A percentile compares a stretch with the other conserved stretches of the same genome.
Evolutionary conservation across 2,888 invertebrate genomes (phyloP).

Genomic region (Therioaphis trifolii): DNA sequence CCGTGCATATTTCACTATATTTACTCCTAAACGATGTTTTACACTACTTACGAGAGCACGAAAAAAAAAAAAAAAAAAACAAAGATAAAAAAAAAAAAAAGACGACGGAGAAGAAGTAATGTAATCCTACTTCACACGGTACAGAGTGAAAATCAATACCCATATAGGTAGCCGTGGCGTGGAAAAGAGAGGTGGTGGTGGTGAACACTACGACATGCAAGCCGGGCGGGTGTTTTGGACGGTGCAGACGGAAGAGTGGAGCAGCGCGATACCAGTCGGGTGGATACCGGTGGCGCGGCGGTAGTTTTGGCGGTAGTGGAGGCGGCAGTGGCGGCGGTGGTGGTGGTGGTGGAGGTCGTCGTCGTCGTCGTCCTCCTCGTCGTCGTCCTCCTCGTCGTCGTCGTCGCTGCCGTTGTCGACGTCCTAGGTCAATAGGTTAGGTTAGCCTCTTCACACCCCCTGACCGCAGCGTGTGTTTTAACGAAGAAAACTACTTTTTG

Average conservation of each 20-base stretch:
- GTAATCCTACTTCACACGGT: slow-evolving; percentile 10
- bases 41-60: neutral
- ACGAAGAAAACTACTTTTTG: neutral
- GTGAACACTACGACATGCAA: neutral
- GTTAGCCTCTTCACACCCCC: neutral
- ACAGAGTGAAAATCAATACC: slow-evolving; percentile 28
- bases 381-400: too few relatives aligned
- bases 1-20: neutral
- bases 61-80: too few relatives aligned
- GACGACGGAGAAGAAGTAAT: neutral
- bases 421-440: neutral
- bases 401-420: neutral
- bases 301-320: too few relatives aligned
- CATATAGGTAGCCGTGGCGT: too few relatives aligned
- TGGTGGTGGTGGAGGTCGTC: too few relatives aligned
- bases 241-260: too few relatives aligned
- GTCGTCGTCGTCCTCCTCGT: neutral
- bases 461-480: neutral
- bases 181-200: neutral
- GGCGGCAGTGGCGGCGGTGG: neutral
- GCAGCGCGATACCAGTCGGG: too few relatives aligned
- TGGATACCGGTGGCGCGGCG: too few relatives aligned
- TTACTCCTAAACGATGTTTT: neutral
- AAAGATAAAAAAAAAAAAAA: too few relatives aligned
- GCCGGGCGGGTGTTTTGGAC: neutral